phyloP scores from a whole-genome alignment of 2,113 vertebrate species.

The Condylura cristata region DNA sequence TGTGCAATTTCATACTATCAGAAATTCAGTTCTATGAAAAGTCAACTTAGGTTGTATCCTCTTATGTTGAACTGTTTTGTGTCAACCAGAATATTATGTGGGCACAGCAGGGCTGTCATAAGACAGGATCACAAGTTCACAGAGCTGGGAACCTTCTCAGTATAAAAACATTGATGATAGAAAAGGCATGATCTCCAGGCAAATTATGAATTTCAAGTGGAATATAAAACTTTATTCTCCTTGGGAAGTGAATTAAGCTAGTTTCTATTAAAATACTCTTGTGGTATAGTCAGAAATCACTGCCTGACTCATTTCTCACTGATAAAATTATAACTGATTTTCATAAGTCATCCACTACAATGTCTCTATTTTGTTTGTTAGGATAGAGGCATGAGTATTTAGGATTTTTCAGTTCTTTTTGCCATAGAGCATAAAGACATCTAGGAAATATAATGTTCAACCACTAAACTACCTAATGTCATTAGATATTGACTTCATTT shows the following conservation, averaged over 20 bases:
- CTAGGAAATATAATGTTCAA: background rate
- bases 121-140: background rate
- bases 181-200: background rate
- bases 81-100: background rate
- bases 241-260: constrained; percentile 29
- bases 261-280: constrained; percentile 34
- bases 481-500: background rate
- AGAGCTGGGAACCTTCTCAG: background rate
- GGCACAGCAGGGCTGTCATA: background rate
- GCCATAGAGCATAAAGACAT: background rate
- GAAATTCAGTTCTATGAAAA: background rate
- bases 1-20: background rate
- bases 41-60: background rate
- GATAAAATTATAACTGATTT: constrained; percentile 57
- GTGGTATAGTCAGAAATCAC: constrained; percentile 17
- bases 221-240: constrained; percentile 39
- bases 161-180: background rate
- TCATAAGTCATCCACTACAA: constrained; percentile 56
- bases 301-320: constrained; percentile 37
- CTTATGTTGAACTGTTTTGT: background rate
- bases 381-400: background rate
- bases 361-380: background rate
- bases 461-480: background rate
- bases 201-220: background rate
- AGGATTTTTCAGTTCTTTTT: background rate